A percentile compares a stretch with the other conserved stretches of the same genome.
These are phyloP conservation scores for Maniola hyperantus DNA, from an alignment of 2,888 invertebrate genomes.

Conservation along the genomic window DNA sequence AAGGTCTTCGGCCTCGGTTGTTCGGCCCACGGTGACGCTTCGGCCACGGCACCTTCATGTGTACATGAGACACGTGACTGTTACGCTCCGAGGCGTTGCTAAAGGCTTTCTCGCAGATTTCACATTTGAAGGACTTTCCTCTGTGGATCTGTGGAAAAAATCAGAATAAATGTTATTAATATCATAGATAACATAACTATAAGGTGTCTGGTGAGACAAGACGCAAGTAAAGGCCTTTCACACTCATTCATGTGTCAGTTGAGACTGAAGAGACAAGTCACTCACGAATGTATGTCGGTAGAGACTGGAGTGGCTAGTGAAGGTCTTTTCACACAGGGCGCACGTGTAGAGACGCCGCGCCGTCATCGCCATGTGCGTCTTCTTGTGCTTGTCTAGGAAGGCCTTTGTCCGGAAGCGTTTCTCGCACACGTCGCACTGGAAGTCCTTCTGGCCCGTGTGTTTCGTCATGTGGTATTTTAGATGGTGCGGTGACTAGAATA, in stretches of 20 bases:
- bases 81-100: constrained; percentile 9
- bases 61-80: constrained; percentile 21
- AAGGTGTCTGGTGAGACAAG: too few species aligned
- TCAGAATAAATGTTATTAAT: neutral
- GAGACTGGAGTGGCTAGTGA: constrained; percentile 12
- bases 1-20: neutral
- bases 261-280: too few species aligned
- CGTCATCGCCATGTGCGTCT: constrained; percentile 5
- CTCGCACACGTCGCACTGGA: constrained; percentile 10
- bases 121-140: constrained; percentile 8
- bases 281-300: constrained; percentile 16
- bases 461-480: constrained; percentile 7
- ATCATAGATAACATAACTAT: too few species aligned
- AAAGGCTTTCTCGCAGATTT: constrained; percentile 18
- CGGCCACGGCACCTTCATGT: constrained; percentile 28
- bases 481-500: neutral
- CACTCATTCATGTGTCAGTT: too few species aligned
- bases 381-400: constrained; percentile 18
- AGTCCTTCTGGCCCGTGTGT: constrained; percentile 6
- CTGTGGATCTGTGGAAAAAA: constrained; percentile 11
- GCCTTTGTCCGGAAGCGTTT: constrained; percentile 5
- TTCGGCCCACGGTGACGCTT: constrained; percentile 10
- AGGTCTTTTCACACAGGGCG: constrained; percentile 17
- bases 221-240: too few species aligned
- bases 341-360: constrained; percentile 6